Base-by-base conservation (phyloP, 2,888 invertebrate genomes). In the Cerastoderma edule region DNA sequence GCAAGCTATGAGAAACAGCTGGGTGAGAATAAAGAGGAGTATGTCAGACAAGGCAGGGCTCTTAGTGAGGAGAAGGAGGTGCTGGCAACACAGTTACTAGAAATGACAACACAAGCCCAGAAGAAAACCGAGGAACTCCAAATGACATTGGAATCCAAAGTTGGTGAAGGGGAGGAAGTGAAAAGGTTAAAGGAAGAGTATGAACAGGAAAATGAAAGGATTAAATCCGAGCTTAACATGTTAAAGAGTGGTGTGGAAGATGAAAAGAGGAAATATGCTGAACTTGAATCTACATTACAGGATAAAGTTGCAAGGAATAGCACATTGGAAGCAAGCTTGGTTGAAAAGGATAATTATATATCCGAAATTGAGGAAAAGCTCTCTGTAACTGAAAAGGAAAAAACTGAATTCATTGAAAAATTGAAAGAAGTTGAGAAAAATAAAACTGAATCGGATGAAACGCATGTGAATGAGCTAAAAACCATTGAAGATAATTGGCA, bases 1-100 rank as follows among this genome's bases (percentile, higher is more conserved):
- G 87, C 89, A 70, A 85, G 74, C 60, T 89, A 90, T 76, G 89
- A 91, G 65, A 83, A 63, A 69, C 87, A 87, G 53, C 77, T 90
- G 24, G 86, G 87, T 35, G 87, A 87, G 28, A 85, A 88, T 32
- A 85, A 83, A 33, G 66, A 54, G 32, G 85, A 85, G 65, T 57
- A 87, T 2, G 87, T 87, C 19, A 72, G 77, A 64, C 86, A 85
- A 48, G 87, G 87, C 30, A 71, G 81, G 27, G 68, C 80, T 22
- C 75, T 83, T 3, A 83, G 83, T 63, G 86, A 87, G 56, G 86
- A 89, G 69, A 83, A 83, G 22, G 77, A 83, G 22, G 65, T 81
- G n/a, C 72, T 89, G n/a, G 85, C 88, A 56, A 78, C 87, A 54
- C 86, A 89, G 65, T 48, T 89, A n/a, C 53, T 83, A 19, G 88